Evolutionary conservation across 1,140 invertebrate species (phyloP), one percentile per base, ranked within the genome.

Genomic region (Gryllus bimaculatus): DNA sequence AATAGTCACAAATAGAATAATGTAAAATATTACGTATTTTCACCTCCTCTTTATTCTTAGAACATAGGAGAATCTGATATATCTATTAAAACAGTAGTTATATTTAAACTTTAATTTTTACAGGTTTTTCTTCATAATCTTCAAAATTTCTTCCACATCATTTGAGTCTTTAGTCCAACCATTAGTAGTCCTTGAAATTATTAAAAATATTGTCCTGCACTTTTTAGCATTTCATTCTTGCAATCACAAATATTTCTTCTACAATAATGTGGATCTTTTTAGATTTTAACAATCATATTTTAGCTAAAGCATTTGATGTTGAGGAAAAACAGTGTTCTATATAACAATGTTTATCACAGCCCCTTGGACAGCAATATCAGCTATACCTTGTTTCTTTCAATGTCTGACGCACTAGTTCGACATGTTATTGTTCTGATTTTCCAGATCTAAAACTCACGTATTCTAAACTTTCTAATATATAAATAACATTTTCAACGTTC

Each of bases 11-110:
- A 66, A 66, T 18, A 66, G 18, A 66, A 66, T 66, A 66, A 66
- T 66, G 18, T 66, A 66, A 66, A 66, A 66, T 66, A 66, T 66
- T 66, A 66, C 54, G 54, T 66, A 66, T 66, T 66, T 66, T 66
- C 54, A 66, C 54, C 54, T 66, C 54, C 18, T 66, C 54, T 66
- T 66, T 66, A 66, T 66, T 66, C 10, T 66, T 10, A 66, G 54
- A 66, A 66, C 54, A 66, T 66, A 66, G 54, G 54, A 66, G 54
- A 66, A 66, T 66, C 54, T 66, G 54, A 66, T 66, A 66, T 66
- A 66, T 66, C 54, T 66, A 66, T 66, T 66, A 66, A 66, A 66
- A 66, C 54, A 66, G 54, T 66, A 66, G 10, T 66, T 66, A 66
- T 66, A 66, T 66, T 66, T 66, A 66, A 66, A 66, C 54, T 10